These are phyloP conservation scores for Onthophagus taurus DNA, from an alignment of 1,140 invertebrate species.

Conservation along the genomic window DNA sequence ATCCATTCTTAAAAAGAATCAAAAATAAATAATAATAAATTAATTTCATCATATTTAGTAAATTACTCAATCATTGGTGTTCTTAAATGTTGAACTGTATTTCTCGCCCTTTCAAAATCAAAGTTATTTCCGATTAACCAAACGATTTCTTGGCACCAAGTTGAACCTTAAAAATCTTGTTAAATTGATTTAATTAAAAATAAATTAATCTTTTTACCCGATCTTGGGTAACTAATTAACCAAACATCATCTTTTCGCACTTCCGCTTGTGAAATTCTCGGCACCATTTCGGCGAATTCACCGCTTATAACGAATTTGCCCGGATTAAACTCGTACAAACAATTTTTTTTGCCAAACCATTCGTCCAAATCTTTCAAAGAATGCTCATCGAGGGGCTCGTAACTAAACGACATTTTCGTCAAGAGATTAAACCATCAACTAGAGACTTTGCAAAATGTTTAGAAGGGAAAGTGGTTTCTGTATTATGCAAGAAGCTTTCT, in stretches of 20 bases:
- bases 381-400: background rate
- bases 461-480: too few species aligned
- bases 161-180: slow-evolving; percentile 69
- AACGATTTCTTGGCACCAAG: slow-evolving; percentile 82
- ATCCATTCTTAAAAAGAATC: background rate
- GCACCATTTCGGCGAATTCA: slow-evolving; percentile 31
- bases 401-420: slow-evolving; percentile 3
- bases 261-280: slow-evolving; percentile 54
- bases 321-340: slow-evolving; percentile 7
- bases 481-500: too few species aligned
- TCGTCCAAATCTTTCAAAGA: slow-evolving; percentile 3
- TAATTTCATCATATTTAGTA: background rate
- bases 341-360: slow-evolving; percentile 6
- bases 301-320: slow-evolving; percentile 2
- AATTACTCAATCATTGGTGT: slow-evolving; percentile 34
- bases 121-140: slow-evolving; percentile 75
- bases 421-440: background rate
- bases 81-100: slow-evolving; percentile 45
- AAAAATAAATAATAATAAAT: background rate
- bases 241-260: slow-evolving; percentile 62
- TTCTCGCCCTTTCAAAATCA: slow-evolving; percentile 62
- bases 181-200: too few species aligned
- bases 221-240: slow-evolving; percentile 69
- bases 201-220: slow-evolving; percentile 44
- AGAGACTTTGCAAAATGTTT: slow-evolving; percentile 1